phyloP scores from a whole-genome alignment of 2,113 vertebrate species.

The Carollia perspicillata region DNA sequence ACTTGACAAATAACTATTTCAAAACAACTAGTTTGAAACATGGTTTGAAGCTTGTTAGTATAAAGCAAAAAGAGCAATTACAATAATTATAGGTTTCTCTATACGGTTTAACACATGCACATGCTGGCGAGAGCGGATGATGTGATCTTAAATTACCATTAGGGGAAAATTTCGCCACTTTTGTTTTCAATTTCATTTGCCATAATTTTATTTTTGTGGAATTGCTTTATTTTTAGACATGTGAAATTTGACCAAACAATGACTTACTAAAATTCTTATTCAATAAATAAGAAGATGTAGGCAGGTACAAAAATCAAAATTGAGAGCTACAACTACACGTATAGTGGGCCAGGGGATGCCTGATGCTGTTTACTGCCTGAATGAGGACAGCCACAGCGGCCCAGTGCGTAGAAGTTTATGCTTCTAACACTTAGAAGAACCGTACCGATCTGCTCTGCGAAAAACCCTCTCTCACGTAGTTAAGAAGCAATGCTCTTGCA shows the following conservation, averaged over 20 bases:
- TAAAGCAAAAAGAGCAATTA: conserved; percentile 84
- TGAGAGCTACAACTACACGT: not conserved
- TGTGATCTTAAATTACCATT: conserved; percentile 76
- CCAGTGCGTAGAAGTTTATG: not conserved
- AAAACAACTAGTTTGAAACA: conserved; percentile 78
- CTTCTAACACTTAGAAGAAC: conserved; percentile 32
- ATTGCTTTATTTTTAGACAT: conserved; percentile 28
- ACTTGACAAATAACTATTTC: conserved; percentile 82
- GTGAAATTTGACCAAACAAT: conserved; percentile 57
- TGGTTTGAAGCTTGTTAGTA: conserved; percentile 78
- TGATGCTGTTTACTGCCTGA: not conserved
- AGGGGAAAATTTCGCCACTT: conserved; percentile 78
- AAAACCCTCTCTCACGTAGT: not conserved
- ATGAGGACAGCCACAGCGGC: not conserved
- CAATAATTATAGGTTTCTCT: conserved; percentile 83
- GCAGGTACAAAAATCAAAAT: conserved; percentile 16
- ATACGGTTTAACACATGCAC: conserved; percentile 78
- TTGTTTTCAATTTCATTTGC: conserved; percentile 74
- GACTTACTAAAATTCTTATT: conserved; percentile 60
- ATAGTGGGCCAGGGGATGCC: not conserved
- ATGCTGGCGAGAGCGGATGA: conserved; percentile 67
- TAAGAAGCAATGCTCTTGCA: not conserved
- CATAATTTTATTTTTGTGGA: conserved; percentile 63
- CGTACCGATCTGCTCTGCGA: not conserved
- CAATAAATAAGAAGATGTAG: not conserved